Evolutionary conservation across 2,113 vertebrate species (phyloP).

Genomic region (Varanus salvator): DNA sequence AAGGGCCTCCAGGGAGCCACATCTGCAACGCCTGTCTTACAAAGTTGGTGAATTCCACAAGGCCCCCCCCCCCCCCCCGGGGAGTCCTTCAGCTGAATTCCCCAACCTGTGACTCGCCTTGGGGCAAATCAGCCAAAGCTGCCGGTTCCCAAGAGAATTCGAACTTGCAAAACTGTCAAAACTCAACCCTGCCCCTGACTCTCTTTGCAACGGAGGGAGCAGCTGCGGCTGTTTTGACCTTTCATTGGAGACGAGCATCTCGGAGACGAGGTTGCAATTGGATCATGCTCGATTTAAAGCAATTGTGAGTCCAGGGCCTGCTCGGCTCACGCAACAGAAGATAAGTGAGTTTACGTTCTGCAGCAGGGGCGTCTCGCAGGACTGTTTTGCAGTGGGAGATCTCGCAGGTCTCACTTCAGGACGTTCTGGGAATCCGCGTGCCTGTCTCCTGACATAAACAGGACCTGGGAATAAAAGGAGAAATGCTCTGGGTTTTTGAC

Average conservation of each 20-base stretch:
- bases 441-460: slow-evolving; percentile 49
- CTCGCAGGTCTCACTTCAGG: background rate
- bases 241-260: background rate
- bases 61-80: background rate
- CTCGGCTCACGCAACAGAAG: slow-evolving; percentile 35
- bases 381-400: slow-evolving; percentile 9
- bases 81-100: slow-evolving; percentile 48
- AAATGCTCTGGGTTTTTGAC: background rate
- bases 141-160: slow-evolving; percentile 58
- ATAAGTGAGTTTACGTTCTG: background rate
- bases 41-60: too few species aligned
- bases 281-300: slow-evolving; percentile 22
- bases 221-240: slow-evolving; percentile 36
- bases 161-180: background rate
- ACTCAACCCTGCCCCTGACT: slow-evolving; percentile 48
- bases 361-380: slow-evolving; percentile 12
- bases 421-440: slow-evolving; percentile 21
- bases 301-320: background rate
- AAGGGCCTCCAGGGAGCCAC: too few species aligned
- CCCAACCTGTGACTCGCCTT: slow-evolving; percentile 57
- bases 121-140: slow-evolving; percentile 55
- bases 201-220: slow-evolving; percentile 57
- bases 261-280: slow-evolving; percentile 21
- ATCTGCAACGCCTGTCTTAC: too few species aligned
- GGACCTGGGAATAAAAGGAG: background rate